These are phyloP conservation scores for Pantherophis vulpinus DNA, from an alignment of 2,797 vertebrate genomes.

Conservation along the genomic window DNA sequence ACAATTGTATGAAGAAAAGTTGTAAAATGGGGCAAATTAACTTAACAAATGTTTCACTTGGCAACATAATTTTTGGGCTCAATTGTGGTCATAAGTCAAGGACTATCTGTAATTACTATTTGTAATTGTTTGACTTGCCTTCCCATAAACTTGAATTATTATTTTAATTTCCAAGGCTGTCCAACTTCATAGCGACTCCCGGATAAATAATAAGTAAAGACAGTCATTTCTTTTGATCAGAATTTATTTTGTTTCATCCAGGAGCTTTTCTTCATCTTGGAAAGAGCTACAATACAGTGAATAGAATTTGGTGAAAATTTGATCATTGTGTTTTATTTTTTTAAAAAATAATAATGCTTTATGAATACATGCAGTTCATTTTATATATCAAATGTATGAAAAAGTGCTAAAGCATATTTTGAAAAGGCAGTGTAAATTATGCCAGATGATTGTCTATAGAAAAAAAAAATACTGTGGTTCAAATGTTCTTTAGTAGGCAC, in stretches of 20 bases:
- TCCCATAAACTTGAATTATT: neutral
- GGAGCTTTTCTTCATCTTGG: neutral
- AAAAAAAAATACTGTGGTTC: neutral
- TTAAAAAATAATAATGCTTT: neutral
- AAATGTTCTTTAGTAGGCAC: constrained; percentile 10
- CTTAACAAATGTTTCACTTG: neutral
- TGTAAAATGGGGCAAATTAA: neutral
- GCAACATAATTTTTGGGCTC: neutral
- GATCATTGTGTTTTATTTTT: neutral
- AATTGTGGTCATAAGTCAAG: neutral
- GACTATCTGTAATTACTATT: neutral
- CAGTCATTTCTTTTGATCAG: neutral
- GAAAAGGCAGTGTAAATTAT: neutral
- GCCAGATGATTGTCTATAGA: neutral
- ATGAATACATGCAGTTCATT: neutral
- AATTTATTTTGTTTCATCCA: neutral
- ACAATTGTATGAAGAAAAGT: neutral
- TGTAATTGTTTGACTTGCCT: neutral
- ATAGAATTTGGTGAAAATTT: neutral
- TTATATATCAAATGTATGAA: neutral
- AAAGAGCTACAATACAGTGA: neutral
- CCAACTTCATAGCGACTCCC: neutral
- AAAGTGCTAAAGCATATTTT: neutral
- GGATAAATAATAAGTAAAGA: neutral
- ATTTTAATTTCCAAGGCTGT: neutral